Evolutionary conservation across 2,113 vertebrate species (phyloP).

Genomic region (Pomatostomus ruficeps): DNA sequence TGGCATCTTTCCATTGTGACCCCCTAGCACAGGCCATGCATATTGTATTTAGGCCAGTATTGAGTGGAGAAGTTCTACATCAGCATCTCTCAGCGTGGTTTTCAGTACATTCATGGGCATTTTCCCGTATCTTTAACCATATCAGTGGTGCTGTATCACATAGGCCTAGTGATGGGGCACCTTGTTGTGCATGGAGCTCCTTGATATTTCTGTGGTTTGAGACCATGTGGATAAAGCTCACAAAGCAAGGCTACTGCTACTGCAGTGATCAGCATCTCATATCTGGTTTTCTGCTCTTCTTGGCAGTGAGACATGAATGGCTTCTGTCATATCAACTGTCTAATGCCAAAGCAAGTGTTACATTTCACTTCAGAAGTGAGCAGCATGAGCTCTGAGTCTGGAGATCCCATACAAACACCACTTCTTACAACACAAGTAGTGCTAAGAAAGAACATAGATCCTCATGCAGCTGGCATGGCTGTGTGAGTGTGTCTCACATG

Average conservation of each 20-base stretch:
- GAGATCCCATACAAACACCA: background rate
- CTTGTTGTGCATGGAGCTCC: background rate
- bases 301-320: background rate
- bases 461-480: background rate
- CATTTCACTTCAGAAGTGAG: background rate
- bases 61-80: background rate
- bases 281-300: background rate
- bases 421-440: background rate
- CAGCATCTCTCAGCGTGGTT: background rate
- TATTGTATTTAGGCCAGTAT: background rate
- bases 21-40: background rate
- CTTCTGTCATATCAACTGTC: background rate
- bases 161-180: background rate
- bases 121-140: background rate
- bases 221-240: background rate
- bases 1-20: background rate
- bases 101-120: background rate
- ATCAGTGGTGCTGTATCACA: background rate
- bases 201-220: background rate
- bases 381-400: background rate
- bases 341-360: background rate
- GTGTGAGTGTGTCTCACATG: background rate
- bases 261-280: background rate
- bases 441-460: background rate
- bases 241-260: background rate